phyloP scores from a whole-genome alignment of 2,797 vertebrate genomes.

The Clangula hyemalis region DNA sequence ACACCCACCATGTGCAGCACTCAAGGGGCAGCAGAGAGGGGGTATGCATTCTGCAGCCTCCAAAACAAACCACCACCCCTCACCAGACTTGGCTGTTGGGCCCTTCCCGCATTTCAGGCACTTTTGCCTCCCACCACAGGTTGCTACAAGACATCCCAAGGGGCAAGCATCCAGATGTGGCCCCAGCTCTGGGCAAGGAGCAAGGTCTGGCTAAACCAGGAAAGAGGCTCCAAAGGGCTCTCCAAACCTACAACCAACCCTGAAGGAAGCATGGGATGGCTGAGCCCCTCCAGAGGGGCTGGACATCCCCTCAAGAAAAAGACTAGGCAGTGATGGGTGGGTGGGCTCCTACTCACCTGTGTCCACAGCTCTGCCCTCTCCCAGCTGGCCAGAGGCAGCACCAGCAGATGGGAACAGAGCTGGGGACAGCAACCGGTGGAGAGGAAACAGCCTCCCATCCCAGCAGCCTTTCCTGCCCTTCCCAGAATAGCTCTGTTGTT shows the following conservation, averaged over 20 bases:
- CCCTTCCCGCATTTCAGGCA: background rate
- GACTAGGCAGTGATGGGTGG: fast-evolving
- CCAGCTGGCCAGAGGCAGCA: background rate
- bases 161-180: background rate
- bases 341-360: background rate
- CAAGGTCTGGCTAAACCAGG: background rate
- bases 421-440: fast-evolving
- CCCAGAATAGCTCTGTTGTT: constrained; percentile 36
- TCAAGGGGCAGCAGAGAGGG: background rate
- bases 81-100: background rate
- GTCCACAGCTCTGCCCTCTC: background rate
- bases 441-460: background rate
- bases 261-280: background rate
- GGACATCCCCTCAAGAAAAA: background rate
- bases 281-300: background rate
- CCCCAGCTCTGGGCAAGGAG: background rate
- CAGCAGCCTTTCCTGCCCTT: background rate
- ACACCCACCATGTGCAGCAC: background rate
- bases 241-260: background rate
- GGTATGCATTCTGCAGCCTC: background rate
- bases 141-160: background rate
- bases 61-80: fast-evolving
- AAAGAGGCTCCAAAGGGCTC: background rate
- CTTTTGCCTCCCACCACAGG: background rate
- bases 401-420: fast-evolving